Percentiles rank a stretch among this genome's conserved stretches.
phyloP scores from a whole-genome alignment of 1,140 invertebrate genomes.

The Drosophila erecta region DNA sequence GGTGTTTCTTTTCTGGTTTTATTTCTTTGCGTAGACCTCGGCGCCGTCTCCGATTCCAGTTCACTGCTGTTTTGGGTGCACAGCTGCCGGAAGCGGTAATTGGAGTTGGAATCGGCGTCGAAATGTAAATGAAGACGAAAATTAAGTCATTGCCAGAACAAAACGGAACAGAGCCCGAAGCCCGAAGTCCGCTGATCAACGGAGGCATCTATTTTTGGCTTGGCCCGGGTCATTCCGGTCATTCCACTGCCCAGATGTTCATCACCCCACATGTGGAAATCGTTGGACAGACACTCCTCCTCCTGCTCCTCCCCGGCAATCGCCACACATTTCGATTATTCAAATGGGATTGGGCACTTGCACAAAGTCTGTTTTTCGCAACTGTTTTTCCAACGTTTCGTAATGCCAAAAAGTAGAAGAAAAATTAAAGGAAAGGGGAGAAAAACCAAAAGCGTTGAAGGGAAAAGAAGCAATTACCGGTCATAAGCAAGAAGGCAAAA shows the following conservation, averaged over 20 bases:
- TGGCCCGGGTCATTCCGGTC: slow-evolving; percentile 4
- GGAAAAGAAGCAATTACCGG: slow-evolving; percentile 32
- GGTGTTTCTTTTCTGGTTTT: neutral
- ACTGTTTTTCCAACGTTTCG: slow-evolving; percentile 24
- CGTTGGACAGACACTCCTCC: neutral
- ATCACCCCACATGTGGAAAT: neutral
- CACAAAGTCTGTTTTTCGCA: slow-evolving; percentile 16
- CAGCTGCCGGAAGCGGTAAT: slow-evolving; percentile 39
- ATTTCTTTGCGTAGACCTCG: slow-evolving; percentile 5
- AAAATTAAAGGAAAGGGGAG: neutral
- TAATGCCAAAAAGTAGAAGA: slow-evolving; percentile 13
- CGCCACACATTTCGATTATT: slow-evolving; percentile 20
- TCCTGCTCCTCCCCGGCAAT: neutral
- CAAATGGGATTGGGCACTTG: slow-evolving; percentile 27
- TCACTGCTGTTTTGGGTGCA: slow-evolving; percentile 3
- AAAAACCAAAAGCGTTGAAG: neutral
- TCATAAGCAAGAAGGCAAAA: slow-evolving; percentile 17
- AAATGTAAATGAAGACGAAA: slow-evolving; percentile 12
- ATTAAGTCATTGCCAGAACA: slow-evolving; percentile 38
- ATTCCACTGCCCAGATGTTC: slow-evolving; percentile 20
- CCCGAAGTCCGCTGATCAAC: no score
- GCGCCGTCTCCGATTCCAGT: slow-evolving; percentile 15
- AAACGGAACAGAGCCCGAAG: neutral
- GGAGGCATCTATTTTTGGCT: slow-evolving; percentile 22
- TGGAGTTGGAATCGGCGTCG: slow-evolving; percentile 23